Evolutionary conservation across 92 coral and sea anemone species (phyloP), one percentile per base, ranked within the genome.

Genomic region (Phymanthus crucifer): DNA sequence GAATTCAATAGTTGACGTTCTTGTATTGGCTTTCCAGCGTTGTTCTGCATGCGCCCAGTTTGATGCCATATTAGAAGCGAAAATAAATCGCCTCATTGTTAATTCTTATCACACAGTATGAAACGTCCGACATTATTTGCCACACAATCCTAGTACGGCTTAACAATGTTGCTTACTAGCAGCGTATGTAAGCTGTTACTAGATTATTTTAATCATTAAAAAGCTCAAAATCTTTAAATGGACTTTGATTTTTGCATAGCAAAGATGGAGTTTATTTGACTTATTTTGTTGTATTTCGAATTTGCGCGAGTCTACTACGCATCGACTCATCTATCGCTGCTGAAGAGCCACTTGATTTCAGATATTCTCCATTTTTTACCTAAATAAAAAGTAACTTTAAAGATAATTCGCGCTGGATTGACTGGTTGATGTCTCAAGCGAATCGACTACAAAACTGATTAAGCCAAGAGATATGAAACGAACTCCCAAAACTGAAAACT

Each of bases 401-500:
- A 75, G 58, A 54, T 27, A 35, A 32, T 29, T 50, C 35, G 17
- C 21, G 40, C 29, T 57, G 71, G 80, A 76, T 58, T 76, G 32
- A 76, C 80, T 57, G 80, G 80, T 76, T 50, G 57, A 76, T 76
- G 50, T 76, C 34, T 56, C 45, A 24, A 57, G 70, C 80, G 80
- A 76, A 76, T 76, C 80, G 80, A 57, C 78, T 43, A 33, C 27
- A 79, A 71, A 47, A 19, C 40, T 71, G 85, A 73, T 81, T 81
- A 37, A 37, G 71, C 70, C 35, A 81, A 81, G 85, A 81, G 85
- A 81, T 81, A 81, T 70, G 85, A 81, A 81, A 81, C 78, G 64
- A 80, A 80, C 70, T 80, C 75, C 29, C 48, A 80, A 80, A 80
- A 80, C 84, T 70, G 84, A 80, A 80, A 80, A 80, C 67, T 80